Evolutionary conservation across 2,113 vertebrate species (phyloP), one percentile per base, ranked within the genome.

Genomic region (Lampris incognitus): DNA sequence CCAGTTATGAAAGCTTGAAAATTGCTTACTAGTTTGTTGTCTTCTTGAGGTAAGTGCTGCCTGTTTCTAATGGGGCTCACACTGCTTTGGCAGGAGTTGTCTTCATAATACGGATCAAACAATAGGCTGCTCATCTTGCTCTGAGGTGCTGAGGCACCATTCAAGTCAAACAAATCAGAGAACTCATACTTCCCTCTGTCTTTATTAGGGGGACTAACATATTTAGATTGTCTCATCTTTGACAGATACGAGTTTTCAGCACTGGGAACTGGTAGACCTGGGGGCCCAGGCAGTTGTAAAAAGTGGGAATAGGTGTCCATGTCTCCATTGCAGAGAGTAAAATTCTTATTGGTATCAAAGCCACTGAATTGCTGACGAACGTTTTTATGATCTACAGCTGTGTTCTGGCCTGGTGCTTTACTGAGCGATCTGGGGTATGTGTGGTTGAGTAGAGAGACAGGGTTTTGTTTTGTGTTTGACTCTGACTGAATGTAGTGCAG

Each of bases 401-500:
- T 56, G 67, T 91, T 88, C 57, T 91, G 91, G 64, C 89, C 93
- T 37, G 94, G 94, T 74, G 82, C 72, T 87, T 91, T 91, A 86
- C 81, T 85, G 36, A 92, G 49, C 10, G 89, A 74, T 66, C 96
- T 95, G 4, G 72, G 75, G 66, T 90, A 95, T 83, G 90, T 90
- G 59, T 88, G 84, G 79, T 94, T 95, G 38, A 91, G 91, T 51
- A 92, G 76, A 74, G 94, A 87, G 61, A 85, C 58, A 60, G 92
- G 76, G 69, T 86, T 92, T 58, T 87, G 66, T 41, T 93, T 90
- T 42, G 89, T 91, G 93, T 95, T 94, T 38, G 75, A 70, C 69
- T 96, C 96, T 70, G 94, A 89, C 79, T 94, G 68, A 69, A 94
- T 84, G 59, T 95, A 93, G 1, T 95, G 94, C 54, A 93, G 94